A percentile compares a stretch with the other conserved stretches of the same genome.
Evolutionary conservation across 2,888 invertebrate genomes (phyloP).

Genomic region (Sarcophaga subvicina): DNA sequence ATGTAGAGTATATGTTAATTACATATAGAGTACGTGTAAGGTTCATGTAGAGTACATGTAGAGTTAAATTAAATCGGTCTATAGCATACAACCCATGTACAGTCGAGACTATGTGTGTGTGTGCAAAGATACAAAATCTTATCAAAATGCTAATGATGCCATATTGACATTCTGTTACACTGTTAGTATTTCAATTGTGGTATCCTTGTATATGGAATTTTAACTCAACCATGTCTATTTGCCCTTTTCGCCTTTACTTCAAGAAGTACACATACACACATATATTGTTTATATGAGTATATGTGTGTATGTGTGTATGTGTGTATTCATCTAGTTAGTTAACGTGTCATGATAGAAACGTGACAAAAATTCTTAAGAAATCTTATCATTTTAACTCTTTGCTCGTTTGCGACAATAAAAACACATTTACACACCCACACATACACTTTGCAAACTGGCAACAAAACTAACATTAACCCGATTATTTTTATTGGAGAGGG

Average conservation of each 20-base stretch:
- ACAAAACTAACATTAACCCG: not conserved
- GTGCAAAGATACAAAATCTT: slow-evolving; percentile 13
- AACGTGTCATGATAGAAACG: slow-evolving; percentile 64
- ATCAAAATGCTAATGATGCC: slow-evolving; percentile 52
- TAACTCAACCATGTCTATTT: not conserved
- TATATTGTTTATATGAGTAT: not conserved
- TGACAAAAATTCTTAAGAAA: slow-evolving; percentile 59
- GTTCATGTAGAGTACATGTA: too few relatives aligned
- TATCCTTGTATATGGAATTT: not conserved
- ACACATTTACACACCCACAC: not conserved
- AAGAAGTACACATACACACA: not conserved
- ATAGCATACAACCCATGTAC: too few relatives aligned
- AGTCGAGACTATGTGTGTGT: too few relatives aligned
- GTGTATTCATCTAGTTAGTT: slow-evolving; percentile 46
- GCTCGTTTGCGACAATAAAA: slow-evolving; percentile 55
- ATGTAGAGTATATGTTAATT: too few relatives aligned
- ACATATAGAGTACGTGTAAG: too few relatives aligned
- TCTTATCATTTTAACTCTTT: slow-evolving; percentile 63
- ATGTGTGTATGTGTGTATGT: not conserved
- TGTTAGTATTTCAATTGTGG: slow-evolving; percentile 2
- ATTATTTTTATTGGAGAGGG: not conserved
- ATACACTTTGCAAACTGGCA: not conserved
- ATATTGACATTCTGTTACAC: slow-evolving; percentile 1
- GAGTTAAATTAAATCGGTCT: too few relatives aligned
- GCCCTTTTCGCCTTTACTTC: not conserved